These are phyloP conservation scores for Synchiropus splendidus DNA, from an alignment of 2,113 vertebrate genomes.

Conservation along the genomic window DNA sequence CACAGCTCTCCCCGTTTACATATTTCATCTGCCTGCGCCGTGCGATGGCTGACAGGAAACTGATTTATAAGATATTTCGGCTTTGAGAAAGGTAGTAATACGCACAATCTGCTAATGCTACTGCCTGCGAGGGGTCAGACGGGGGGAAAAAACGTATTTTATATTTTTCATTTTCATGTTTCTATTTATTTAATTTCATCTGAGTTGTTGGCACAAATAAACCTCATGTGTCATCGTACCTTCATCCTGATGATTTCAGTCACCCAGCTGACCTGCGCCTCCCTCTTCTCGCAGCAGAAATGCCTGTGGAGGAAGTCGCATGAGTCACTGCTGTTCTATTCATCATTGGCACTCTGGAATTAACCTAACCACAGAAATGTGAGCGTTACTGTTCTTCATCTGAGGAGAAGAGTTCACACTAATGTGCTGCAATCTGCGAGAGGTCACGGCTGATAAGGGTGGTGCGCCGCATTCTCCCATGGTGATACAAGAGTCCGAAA, in stretches of 20 bases:
- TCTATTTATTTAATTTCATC: background rate
- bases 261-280: slow-evolving; percentile 80
- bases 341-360: slow-evolving; percentile 9
- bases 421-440: background rate
- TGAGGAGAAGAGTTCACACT: slow-evolving; percentile 5
- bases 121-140: too few relatives aligned
- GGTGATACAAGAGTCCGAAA: too few relatives aligned
- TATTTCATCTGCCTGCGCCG: slow-evolving; percentile 27
- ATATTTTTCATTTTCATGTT: background rate
- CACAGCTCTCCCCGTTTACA: slow-evolving; percentile 39
- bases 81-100: background rate
- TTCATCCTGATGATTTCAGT: slow-evolving; percentile 76
- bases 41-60: slow-evolving; percentile 15
- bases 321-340: slow-evolving; percentile 9
- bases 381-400: slow-evolving; percentile 3
- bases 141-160: background rate
- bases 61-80: slow-evolving; percentile 21
- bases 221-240: slow-evolving; percentile 57
- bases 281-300: slow-evolving; percentile 80
- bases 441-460: too few relatives aligned
- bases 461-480: too few relatives aligned
- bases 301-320: slow-evolving; percentile 65
- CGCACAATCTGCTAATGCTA: too few relatives aligned
- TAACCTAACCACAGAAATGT: slow-evolving; percentile 9
- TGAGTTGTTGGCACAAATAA: background rate